Base-by-base conservation (phyloP, 2,797 vertebrate species). In the Spondyliosoma cantharus region DNA sequence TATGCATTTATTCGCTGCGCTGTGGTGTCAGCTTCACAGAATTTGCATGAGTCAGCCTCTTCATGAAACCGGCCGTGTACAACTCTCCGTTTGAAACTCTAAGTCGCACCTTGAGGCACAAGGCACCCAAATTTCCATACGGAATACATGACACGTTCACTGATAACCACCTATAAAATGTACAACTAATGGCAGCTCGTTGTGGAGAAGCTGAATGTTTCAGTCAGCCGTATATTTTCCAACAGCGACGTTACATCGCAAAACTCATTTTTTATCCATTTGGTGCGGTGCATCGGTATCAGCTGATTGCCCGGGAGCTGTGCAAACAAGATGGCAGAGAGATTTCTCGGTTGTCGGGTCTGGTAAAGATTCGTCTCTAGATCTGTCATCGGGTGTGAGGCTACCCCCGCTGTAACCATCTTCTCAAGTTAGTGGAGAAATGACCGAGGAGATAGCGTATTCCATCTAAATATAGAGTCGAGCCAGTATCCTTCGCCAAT, bases 361-460 rank as follows among this genome's bases (percentile, higher is more conserved):
- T 17, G 11, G 56, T 25, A 62, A 65, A 4, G 14, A 46, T 24
- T 22, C 46, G 32, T 22, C 50, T 71, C 48, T 50, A 13, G 13
- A 37, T 13, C 11, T 52, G 56, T 32, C n/a, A 15, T 70, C 4
- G 12, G 54, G 29, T 19, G 25, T 37, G 11, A 42, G 20, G 49
- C 57, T 29, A 5, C 64, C 19, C 19, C 48, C 25, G 63, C 61
- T 56, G 49, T 15, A 48, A 56, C 75, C 29, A 56, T 69, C 49
- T 32, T 65, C 42, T 76, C 72, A 77, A 42, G 49, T 65, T 20
- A 37, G 74, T 62, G 46, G 70, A 52, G 32, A 70, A 65, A 80
- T 49, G 48, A 43, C 53, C 16, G 5, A 45, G 25, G 32, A 57
- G 52, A 79, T 27, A 48, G 50, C n/a, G 37, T 52, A 42, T 57